Conservation (phyloP, 2,113 vertebrate genomes). For the Rhinopithecus roxellana region DNA sequence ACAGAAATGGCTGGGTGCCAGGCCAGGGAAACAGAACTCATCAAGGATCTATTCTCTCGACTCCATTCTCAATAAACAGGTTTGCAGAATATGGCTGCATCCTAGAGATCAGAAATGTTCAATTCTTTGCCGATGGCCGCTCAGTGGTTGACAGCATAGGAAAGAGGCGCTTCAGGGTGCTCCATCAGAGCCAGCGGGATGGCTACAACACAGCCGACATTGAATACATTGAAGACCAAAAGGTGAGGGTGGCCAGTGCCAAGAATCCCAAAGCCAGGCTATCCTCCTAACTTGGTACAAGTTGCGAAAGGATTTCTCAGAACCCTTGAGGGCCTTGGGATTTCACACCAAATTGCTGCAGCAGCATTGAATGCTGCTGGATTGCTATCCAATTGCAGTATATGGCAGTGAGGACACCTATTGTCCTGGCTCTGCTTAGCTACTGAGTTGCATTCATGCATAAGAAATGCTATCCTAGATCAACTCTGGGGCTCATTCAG, state of each 20-base stretch:
- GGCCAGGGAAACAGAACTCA: slow-evolving; percentile 57
- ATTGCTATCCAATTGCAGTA: background rate
- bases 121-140: slow-evolving; percentile 89
- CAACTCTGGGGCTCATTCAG: background rate
- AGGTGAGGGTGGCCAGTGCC: slow-evolving; percentile 73
- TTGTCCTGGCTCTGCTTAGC: background rate
- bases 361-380: background rate
- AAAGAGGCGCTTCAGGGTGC: slow-evolving; percentile 88
- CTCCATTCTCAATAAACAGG: slow-evolving; percentile 79
- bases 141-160: slow-evolving; percentile 89
- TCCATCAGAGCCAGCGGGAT: slow-evolving; percentile 86
- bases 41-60: slow-evolving; percentile 66
- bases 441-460: background rate
- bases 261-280: slow-evolving; percentile 17
- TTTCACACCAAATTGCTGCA: background rate
- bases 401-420: background rate
- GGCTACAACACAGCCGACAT: slow-evolving; percentile 90
- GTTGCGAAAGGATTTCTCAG: background rate
- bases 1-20: slow-evolving; percentile 41
- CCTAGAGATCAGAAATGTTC: slow-evolving; percentile 88
- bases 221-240: slow-evolving; percentile 89
- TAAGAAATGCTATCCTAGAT: background rate
- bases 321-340: background rate
- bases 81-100: slow-evolving; percentile 90
- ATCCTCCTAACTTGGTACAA: background rate